phyloP scores from a whole-genome alignment of 2,888 invertebrate species.

The Camptogramma bilineatum region DNA sequence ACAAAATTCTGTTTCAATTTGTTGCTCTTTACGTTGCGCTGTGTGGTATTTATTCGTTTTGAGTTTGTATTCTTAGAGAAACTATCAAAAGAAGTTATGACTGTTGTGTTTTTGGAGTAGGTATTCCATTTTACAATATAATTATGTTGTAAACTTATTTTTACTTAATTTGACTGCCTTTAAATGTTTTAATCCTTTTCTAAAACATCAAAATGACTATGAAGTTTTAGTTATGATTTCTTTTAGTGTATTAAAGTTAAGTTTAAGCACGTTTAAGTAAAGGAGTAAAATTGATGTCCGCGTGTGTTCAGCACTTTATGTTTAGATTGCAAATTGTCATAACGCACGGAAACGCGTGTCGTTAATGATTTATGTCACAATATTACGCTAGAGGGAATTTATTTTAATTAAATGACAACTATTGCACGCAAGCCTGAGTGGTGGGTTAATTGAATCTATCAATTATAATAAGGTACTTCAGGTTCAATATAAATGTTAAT shows the following conservation, averaged over 20 bases:
- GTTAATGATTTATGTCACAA: conserved; percentile 59
- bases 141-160: too few species aligned
- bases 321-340: conserved; percentile 70
- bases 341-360: conserved; percentile 56
- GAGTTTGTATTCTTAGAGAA: neutral
- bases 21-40: neutral
- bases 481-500: neutral
- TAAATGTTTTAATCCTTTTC: too few species aligned
- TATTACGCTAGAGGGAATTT: conserved; percentile 20
- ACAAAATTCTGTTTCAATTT: neutral
- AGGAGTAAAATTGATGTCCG: neutral
- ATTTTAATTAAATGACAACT: conserved; percentile 20
- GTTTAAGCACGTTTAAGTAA: too few species aligned
- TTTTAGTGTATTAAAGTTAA: too few species aligned
- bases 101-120: too few species aligned
- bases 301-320: conserved; percentile 38
- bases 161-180: too few species aligned
- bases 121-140: too few species aligned
- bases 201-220: too few species aligned
- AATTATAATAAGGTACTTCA: conserved; percentile 1
- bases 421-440: conserved; percentile 1
- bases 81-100: too few species aligned
- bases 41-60: neutral
- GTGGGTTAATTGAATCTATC: neutral
- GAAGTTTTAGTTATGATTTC: too few species aligned